phyloP scores from a whole-genome alignment of 2,797 vertebrate genomes.

The Mycteria americana region DNA sequence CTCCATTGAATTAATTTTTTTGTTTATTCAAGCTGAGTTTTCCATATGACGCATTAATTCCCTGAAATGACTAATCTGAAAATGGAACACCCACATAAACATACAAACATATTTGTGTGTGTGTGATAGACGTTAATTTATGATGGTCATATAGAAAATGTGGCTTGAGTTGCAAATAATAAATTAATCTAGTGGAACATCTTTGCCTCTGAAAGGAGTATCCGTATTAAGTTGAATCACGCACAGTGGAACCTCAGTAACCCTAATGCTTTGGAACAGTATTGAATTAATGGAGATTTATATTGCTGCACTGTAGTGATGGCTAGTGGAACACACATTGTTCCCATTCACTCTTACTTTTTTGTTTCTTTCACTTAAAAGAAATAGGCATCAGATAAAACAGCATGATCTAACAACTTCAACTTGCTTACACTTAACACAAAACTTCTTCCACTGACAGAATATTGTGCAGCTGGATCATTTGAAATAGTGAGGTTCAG shows the following conservation, averaged over 20 bases:
- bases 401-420: neutral
- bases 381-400: neutral
- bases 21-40: slow-evolving; percentile 16
- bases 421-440: neutral
- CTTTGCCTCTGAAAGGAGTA: neutral
- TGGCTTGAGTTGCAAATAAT: neutral
- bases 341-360: neutral
- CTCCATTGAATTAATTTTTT: neutral
- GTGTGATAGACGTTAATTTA: neutral
- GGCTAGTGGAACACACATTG: neutral
- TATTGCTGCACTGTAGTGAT: neutral
- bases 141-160: neutral
- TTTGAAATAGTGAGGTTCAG: neutral
- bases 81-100: neutral
- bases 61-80: neutral
- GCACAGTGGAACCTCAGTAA: neutral
- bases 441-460: neutral
- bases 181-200: neutral
- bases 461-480: neutral
- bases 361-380: neutral
- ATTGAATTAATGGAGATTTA: neutral
- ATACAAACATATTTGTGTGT: neutral
- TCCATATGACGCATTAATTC: slow-evolving; percentile 6
- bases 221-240: neutral
- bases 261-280: neutral